Evolutionary conservation across 2,797 vertebrate species (phyloP).

Genomic region (Onychomys arenicola): DNA sequence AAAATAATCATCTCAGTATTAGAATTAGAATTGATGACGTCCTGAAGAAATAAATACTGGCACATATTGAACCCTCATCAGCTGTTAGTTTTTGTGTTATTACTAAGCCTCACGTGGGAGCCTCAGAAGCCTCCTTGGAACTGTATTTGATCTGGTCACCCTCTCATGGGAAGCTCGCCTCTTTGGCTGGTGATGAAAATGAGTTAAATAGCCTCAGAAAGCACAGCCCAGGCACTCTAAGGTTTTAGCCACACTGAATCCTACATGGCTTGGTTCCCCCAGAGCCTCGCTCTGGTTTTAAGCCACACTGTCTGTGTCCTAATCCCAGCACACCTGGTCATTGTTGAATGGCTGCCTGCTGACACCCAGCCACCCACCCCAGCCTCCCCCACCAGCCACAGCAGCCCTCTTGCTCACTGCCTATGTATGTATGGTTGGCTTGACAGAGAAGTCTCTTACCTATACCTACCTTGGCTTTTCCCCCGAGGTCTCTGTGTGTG

Average conservation of each 20-base stretch:
- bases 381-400: background rate
- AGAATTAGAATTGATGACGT: background rate
- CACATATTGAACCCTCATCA: background rate
- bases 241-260: accelerated
- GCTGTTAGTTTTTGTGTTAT: background rate
- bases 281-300: background rate
- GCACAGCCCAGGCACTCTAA: background rate
- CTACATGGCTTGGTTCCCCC: background rate
- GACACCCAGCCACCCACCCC: background rate
- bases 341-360: background rate
- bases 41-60: background rate
- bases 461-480: background rate
- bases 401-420: background rate
- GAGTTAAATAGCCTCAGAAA: background rate
- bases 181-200: background rate
- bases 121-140: background rate
- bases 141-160: background rate
- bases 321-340: background rate
- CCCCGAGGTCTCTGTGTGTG: background rate
- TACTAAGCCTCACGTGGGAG: background rate
- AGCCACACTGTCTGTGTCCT: background rate
- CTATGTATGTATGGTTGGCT: accelerated
- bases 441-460: background rate
- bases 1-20: background rate
- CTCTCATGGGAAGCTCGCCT: background rate